phyloP scores from a whole-genome alignment of 2,888 invertebrate species.

The Limnephilus marmoratus region DNA sequence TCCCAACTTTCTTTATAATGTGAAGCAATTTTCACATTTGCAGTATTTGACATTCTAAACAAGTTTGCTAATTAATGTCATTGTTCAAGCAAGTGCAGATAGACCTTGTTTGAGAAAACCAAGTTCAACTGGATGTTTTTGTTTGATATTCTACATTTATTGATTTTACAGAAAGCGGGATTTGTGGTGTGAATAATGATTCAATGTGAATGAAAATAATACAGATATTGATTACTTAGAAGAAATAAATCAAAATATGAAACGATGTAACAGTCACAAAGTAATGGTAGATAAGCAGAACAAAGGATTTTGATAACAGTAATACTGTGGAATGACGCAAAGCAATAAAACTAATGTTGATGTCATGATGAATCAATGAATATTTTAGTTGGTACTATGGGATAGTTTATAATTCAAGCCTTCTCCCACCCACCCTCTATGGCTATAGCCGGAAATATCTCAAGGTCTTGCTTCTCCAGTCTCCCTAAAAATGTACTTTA shows the following conservation, averaged over 20 bases:
- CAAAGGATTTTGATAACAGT: background rate
- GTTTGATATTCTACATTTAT: background rate
- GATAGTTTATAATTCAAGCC: background rate
- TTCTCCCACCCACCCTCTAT: constrained; percentile 2
- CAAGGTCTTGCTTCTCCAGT: background rate
- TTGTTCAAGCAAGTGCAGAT: background rate
- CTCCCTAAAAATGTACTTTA: background rate
- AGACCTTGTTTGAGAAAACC: background rate
- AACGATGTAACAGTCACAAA: background rate
- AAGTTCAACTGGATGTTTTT: background rate
- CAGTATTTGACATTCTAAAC: no score
- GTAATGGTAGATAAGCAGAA: background rate
- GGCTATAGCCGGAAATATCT: background rate
- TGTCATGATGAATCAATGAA: background rate
- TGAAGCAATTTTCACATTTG: no score
- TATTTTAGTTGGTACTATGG: background rate
- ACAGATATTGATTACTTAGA: background rate
- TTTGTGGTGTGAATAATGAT: background rate
- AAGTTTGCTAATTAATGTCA: background rate
- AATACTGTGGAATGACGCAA: background rate
- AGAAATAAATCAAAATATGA: background rate
- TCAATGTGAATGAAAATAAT: background rate
- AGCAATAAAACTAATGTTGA: background rate
- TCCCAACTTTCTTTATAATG: no score
- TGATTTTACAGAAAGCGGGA: background rate